Conservation (phyloP, 2,888 invertebrate species). For the Hydriomena furcata region DNA sequence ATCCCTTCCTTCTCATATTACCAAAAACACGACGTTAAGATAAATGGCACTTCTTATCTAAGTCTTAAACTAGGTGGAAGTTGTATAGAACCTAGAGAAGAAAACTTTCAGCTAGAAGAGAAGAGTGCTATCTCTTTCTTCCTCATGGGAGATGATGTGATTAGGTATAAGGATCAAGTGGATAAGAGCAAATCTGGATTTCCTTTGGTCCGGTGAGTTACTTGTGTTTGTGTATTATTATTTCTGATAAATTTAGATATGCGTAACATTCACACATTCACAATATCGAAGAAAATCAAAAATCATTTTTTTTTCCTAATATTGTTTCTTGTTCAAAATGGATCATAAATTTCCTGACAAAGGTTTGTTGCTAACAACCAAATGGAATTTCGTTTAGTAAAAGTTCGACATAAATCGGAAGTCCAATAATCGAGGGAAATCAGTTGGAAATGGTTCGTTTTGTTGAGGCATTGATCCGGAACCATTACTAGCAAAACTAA, state of each 20-base stretch:
- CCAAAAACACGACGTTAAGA: constrained; percentile 49
- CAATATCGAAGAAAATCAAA: too few relatives aligned
- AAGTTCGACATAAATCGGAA: constrained; percentile 28
- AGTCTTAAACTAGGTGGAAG: constrained; percentile 47
- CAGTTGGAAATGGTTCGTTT: constrained; percentile 36
- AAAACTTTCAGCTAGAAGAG: constrained; percentile 53
- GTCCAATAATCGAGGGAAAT: constrained; percentile 34
- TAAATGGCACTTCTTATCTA: constrained; percentile 41
- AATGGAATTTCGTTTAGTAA: constrained; percentile 27
- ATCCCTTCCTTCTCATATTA: constrained; percentile 57
- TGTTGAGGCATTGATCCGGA: constrained; percentile 26
- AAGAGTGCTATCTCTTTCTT: constrained; percentile 61
- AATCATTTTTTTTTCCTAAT: too few relatives aligned
- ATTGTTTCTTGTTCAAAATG: background rate
- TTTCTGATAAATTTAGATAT: too few relatives aligned
- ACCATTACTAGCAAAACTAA: constrained; percentile 27
- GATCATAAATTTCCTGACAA: background rate
- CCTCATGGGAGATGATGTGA: constrained; percentile 45
- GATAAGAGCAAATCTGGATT: constrained; percentile 82
- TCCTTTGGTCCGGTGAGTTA: constrained; percentile 79
- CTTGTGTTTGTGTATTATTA: background rate
- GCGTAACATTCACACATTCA: too few relatives aligned
- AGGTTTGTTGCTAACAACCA: constrained; percentile 10
- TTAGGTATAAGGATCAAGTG: constrained; percentile 66
- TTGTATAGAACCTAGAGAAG: constrained; percentile 49